A percentile compares a stretch with the other conserved stretches of the same genome.
phyloP scores from a whole-genome alignment of 2,113 vertebrate species.

The Apodemus speciosus region DNA sequence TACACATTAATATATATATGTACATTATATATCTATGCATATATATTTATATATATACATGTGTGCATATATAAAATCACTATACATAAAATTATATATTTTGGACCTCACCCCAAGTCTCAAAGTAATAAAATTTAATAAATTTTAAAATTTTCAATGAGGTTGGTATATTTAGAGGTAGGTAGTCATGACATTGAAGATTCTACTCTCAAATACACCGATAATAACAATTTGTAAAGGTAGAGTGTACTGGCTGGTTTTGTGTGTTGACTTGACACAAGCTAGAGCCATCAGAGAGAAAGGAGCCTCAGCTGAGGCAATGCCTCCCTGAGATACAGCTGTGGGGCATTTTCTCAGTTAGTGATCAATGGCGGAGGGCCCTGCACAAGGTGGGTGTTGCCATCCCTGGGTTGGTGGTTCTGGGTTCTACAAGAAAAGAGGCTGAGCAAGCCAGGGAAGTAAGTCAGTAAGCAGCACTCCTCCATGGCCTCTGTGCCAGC shows the following conservation, averaged over 20 bases:
- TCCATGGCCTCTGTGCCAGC: background rate
- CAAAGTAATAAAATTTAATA: background rate
- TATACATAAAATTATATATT: background rate
- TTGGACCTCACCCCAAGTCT: background rate
- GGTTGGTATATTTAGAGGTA: background rate
- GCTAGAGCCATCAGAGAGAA: background rate
- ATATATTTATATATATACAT: no score
- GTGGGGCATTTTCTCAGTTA: background rate
- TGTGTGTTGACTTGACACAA: background rate
- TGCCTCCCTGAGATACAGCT: background rate
- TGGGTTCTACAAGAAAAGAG: background rate
- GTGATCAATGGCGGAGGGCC: background rate
- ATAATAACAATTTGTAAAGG: background rate
- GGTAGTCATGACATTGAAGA: background rate
- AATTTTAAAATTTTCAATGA: background rate
- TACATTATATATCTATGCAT: no score
- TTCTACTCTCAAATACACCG: constrained; percentile 22
- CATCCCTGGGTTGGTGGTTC: background rate
- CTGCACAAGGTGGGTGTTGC: background rate
- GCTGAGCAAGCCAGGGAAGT: background rate
- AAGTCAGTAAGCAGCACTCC: background rate
- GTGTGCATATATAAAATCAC: background rate
- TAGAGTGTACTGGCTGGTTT: background rate
- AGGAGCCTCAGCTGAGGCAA: background rate
- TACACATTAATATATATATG: no score